Evolutionary conservation across 2,888 invertebrate species (phyloP).

Genomic region (Brachycybe producta): DNA sequence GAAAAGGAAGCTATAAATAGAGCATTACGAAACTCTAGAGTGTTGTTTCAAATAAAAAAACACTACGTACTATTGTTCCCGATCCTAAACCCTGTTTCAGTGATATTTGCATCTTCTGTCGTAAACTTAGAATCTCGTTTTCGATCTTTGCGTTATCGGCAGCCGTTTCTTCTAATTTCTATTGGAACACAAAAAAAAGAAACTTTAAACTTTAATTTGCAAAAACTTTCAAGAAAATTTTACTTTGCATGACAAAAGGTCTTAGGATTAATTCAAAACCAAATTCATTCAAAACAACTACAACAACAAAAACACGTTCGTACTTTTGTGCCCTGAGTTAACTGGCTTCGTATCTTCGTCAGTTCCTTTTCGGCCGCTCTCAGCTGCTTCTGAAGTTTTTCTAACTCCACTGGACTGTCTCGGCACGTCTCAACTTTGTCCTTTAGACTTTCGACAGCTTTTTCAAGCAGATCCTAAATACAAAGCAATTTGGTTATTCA

Average conservation of each 20-base stretch:
- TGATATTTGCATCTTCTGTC: constrained; percentile 56
- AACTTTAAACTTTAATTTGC: constrained; percentile 18
- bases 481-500: constrained; percentile 1
- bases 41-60: too few relatives aligned
- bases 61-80: constrained; percentile 4
- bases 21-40: too few relatives aligned
- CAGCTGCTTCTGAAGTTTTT: constrained; percentile 55
- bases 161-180: constrained; percentile 83
- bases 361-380: constrained; percentile 61
- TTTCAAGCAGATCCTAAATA: constrained; percentile 49
- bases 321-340: constrained; percentile 86
- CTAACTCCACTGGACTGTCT: constrained; percentile 39
- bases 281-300: not conserved
- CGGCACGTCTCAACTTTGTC: constrained; percentile 28
- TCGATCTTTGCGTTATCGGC: constrained; percentile 79
- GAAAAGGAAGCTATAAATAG: too few relatives aligned
- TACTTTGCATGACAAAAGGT: not conserved
- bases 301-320: constrained; percentile 32
- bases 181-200: constrained; percentile 28
- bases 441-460: constrained; percentile 50
- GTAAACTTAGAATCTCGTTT: constrained; percentile 67
- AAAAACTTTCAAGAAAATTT: not conserved
- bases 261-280: not conserved
- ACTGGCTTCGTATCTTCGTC: constrained; percentile 65
- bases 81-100: constrained; percentile 21